Evolutionary conservation across 2,797 vertebrate genomes (phyloP).

Genomic region (Acanthurus leucopareius): DNA sequence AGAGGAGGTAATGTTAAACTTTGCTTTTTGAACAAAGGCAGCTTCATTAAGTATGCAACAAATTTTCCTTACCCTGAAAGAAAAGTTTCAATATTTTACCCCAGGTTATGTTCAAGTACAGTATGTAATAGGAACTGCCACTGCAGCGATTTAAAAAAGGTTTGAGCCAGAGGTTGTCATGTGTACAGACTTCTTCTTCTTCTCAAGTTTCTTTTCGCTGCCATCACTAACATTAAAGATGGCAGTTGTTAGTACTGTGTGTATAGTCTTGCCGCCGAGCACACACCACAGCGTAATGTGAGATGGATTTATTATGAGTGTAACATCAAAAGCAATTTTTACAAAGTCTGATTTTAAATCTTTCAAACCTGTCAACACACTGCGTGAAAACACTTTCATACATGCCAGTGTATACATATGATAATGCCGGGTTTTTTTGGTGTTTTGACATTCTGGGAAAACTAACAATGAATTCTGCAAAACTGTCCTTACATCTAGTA

Average conservation of each 20-base stretch:
- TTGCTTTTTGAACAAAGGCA: conserved; percentile 3
- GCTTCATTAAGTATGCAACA: conserved; percentile 4
- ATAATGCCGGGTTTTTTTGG: background rate
- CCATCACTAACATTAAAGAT: conserved; percentile 12
- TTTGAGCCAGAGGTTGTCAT: background rate
- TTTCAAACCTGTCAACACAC: background rate
- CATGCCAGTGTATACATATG: background rate
- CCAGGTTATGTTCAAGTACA: background rate
- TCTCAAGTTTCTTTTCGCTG: conserved; percentile 3
- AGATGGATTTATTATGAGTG: conserved; percentile 4
- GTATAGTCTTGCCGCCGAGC: conserved; percentile 1
- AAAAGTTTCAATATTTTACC: background rate
- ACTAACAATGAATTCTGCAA: background rate
- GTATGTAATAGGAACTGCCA: background rate
- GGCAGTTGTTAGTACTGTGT: conserved; percentile 11
- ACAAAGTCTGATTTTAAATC: conserved; percentile 1
- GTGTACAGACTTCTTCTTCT: background rate
- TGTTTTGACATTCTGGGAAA: background rate
- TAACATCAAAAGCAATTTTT: background rate
- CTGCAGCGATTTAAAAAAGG: background rate
- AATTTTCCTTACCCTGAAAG: background rate
- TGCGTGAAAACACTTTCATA: background rate
- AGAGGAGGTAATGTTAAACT: conserved; percentile 20
- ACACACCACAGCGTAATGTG: conserved; percentile 10
- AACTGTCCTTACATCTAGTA: too few relatives aligned